phyloP scores from a whole-genome alignment of 2,797 vertebrate species.

The Halcyon badia region DNA sequence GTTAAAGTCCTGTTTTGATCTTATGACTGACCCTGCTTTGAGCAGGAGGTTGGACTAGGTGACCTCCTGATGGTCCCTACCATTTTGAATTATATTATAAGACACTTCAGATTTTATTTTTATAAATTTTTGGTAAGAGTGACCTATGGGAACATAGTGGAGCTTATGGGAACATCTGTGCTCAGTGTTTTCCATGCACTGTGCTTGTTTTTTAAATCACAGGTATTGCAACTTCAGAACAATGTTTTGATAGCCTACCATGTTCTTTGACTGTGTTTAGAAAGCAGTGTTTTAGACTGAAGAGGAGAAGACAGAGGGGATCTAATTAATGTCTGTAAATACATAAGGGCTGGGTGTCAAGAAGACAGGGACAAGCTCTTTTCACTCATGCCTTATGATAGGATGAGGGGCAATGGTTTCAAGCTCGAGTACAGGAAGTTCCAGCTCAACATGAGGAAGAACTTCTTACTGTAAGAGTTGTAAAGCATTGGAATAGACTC shows the following conservation, averaged over 20 bases:
- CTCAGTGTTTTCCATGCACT: background rate
- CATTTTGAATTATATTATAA: background rate
- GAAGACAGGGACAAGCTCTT: too few species aligned
- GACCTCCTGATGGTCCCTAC: background rate
- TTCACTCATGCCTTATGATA: too few species aligned
- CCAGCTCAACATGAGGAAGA: too few species aligned
- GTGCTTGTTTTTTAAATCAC: background rate
- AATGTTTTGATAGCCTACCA: background rate
- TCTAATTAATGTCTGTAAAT: too few species aligned
- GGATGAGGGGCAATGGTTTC: too few species aligned
- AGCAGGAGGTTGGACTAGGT: background rate
- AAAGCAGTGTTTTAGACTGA: background rate
- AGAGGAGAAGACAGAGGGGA: too few species aligned
- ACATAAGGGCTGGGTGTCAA: too few species aligned
- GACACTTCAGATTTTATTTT: background rate
- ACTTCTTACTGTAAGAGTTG: too few species aligned
- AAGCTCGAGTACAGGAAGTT: too few species aligned
- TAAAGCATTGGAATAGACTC: too few species aligned
- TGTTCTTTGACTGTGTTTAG: background rate
- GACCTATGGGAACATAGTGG: background rate
- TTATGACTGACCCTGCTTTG: background rate
- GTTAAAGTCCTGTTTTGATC: background rate
- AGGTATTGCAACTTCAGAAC: background rate
- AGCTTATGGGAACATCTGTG: too few species aligned
- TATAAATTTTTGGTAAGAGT: background rate